Evolutionary conservation across 2,888 invertebrate species (phyloP).

Genomic region (Platycheirus albimanus): DNA sequence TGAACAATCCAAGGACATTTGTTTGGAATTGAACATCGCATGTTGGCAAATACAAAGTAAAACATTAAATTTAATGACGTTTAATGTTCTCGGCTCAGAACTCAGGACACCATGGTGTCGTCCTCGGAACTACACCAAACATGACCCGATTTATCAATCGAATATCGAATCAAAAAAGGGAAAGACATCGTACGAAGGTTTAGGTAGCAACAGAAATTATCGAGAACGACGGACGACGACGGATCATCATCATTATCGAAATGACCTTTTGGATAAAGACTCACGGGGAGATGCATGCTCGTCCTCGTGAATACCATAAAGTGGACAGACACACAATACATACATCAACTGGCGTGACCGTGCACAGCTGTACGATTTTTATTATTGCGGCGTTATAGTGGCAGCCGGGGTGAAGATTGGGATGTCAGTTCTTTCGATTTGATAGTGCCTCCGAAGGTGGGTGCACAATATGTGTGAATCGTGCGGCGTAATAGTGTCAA

Average conservation of each 20-base stretch:
- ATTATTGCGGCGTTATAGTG: constrained; percentile 47
- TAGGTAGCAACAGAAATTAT: too few relatives aligned
- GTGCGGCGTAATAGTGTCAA: constrained; percentile 70
- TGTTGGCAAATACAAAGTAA: constrained; percentile 48
- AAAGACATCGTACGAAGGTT: too few relatives aligned
- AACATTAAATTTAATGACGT: constrained; percentile 69
- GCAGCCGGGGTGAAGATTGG: constrained; percentile 41
- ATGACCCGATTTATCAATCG: constrained; percentile 64
- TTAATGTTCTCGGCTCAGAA: constrained; percentile 6
- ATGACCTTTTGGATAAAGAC: constrained; percentile 61
- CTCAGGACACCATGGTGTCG: neutral
- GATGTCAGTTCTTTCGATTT: constrained; percentile 23
- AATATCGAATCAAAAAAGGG: too few relatives aligned
- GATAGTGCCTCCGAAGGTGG: constrained; percentile 39
- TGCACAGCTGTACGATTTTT: constrained; percentile 74
- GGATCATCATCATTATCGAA: constrained; percentile 67
- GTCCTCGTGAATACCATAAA: constrained; percentile 39
- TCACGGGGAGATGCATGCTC: constrained; percentile 29
- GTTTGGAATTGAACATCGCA: constrained; percentile 24
- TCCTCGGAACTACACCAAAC: constrained; percentile 20
- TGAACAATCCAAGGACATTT: constrained; percentile 55
- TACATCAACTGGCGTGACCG: constrained; percentile 76
- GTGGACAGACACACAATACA: constrained; percentile 71
- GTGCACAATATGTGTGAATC: constrained; percentile 70
- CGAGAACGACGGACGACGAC: constrained; percentile 26